Evolutionary conservation across 1,140 invertebrate genomes (phyloP).

Genomic region (Asobara japonica): DNA sequence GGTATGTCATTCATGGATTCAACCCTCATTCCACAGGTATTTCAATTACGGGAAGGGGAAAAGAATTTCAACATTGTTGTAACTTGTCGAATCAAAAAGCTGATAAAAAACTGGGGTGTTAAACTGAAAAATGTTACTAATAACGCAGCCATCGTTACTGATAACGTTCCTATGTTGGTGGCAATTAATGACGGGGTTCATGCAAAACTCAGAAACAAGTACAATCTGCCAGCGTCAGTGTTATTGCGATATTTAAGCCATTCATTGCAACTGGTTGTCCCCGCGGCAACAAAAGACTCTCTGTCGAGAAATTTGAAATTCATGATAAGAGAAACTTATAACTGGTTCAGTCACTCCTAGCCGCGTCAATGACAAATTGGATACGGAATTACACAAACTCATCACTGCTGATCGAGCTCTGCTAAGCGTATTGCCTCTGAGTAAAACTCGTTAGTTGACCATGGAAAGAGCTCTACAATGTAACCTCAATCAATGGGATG

Average conservation of each 20-base stretch:
- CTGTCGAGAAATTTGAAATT: slow-evolving; percentile 36
- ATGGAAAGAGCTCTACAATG: slow-evolving; percentile 44
- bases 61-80: no score
- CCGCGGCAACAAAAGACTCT: slow-evolving; percentile 16
- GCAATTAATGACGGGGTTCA: no score
- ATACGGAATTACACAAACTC: no score
- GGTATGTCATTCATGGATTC: no score
- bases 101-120: no score
- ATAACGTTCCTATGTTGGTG: no score
- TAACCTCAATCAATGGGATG: slow-evolving; percentile 50
- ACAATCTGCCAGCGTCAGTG: slow-evolving; percentile 24
- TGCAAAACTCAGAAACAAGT: no score
- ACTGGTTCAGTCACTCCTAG: slow-evolving; percentile 38
- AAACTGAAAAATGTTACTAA: no score
- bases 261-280: slow-evolving; percentile 36
- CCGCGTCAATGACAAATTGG: slow-evolving; percentile 25
- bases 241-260: slow-evolving; percentile 37
- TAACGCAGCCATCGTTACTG: no score
- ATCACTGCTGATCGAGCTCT: neutral
- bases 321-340: slow-evolving; percentile 37
- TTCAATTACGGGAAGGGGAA: no score
- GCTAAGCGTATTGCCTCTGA: slow-evolving; percentile 33
- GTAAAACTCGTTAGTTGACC: slow-evolving; percentile 39
- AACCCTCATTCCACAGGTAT: no score
- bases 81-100: no score